These are phyloP conservation scores for Drosophila histrio DNA, from an alignment of 2,888 invertebrate genomes.

Conservation along the genomic window DNA sequence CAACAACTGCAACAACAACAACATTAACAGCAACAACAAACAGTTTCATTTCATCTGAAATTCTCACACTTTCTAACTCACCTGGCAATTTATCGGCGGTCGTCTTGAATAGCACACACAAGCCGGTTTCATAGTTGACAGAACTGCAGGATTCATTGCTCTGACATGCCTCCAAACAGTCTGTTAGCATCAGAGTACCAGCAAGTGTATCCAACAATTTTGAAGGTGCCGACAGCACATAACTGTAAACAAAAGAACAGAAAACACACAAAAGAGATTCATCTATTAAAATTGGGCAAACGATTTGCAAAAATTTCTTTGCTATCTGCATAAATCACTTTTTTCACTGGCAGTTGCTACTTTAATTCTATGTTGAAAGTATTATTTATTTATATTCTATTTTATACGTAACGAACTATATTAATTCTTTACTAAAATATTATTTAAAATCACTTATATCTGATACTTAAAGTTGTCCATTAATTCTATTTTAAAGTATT, in stretches of 20 bases:
- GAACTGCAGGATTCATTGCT: constrained; percentile 95
- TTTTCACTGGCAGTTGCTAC: background rate
- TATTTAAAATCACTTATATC: too few species aligned
- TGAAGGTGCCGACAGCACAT: constrained; percentile 95
- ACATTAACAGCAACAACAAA: constrained; percentile 17
- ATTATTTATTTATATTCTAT: too few species aligned
- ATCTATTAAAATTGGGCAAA: constrained; percentile 3
- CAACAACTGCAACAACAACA: constrained; percentile 21
- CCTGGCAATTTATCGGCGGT: constrained; percentile 95
- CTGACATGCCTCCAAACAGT: constrained; percentile 96
- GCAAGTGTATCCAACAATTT: constrained; percentile 95
- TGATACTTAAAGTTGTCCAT: too few species aligned
- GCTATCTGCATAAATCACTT: background rate
- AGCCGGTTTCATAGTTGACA: constrained; percentile 97
- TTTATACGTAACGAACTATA: too few species aligned
- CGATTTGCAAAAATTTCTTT: background rate
- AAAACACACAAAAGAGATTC: constrained; percentile 20
- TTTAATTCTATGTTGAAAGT: too few species aligned
- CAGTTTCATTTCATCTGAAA: constrained; percentile 31
- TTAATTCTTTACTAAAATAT: too few species aligned
- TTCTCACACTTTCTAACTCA: constrained; percentile 85
- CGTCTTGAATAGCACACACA: constrained; percentile 96
- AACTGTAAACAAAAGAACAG: too few species aligned
- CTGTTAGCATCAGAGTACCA: constrained; percentile 96
- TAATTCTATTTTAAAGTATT: too few species aligned